Percentiles rank a stretch among this genome's conserved stretches.
Conservation (phyloP, 2,797 vertebrate genomes). For the Acropternis orthonyx region DNA sequence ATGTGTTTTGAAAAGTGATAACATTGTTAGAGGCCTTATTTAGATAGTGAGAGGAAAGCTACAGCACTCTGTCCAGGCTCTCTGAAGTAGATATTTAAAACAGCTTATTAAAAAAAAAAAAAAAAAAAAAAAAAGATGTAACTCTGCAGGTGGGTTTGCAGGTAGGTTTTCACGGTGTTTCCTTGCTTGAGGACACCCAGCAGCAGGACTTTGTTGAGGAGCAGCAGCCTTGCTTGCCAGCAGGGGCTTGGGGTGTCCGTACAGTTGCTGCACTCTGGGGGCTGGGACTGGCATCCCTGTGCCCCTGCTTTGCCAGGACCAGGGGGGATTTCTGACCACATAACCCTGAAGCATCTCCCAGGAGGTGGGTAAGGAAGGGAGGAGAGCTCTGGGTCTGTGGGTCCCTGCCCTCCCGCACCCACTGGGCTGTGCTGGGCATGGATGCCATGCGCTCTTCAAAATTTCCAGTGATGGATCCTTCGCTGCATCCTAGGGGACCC, state of each 20-base stretch:
- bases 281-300: background rate
- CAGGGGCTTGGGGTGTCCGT: background rate
- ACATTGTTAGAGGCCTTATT: slow-evolving; percentile 72
- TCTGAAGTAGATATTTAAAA: slow-evolving; percentile 51
- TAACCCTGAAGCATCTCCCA: background rate
- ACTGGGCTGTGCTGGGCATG: accelerated
- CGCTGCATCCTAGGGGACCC: background rate
- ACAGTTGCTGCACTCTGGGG: background rate
- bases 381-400: background rate
- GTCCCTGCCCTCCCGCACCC: background rate
- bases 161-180: background rate
- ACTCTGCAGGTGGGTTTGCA: background rate
- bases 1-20: slow-evolving; percentile 82
- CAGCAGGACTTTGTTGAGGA: background rate
- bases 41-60: slow-evolving; percentile 60
- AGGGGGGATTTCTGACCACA: background rate
- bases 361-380: background rate
- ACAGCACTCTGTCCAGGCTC: background rate
- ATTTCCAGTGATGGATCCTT: background rate
- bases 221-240: accelerated
- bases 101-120: background rate
- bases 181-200: background rate
- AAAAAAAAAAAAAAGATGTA: background rate
- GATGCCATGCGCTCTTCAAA: background rate
- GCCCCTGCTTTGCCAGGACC: accelerated